Conservation (phyloP, 2,113 vertebrate genomes). For the Fukomys damarensis region DNA sequence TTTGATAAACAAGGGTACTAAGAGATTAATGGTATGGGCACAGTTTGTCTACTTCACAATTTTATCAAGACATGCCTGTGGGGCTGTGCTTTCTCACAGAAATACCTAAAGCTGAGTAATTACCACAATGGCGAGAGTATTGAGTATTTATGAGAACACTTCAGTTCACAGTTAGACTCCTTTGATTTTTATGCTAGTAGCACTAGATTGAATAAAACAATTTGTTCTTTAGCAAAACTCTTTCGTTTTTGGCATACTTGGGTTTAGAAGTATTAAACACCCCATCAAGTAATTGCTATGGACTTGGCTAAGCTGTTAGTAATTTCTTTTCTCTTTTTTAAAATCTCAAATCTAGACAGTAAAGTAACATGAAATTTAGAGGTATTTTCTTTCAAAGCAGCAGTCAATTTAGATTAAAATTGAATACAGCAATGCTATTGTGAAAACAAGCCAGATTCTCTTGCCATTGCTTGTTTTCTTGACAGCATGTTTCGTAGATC, state of each 20-base stretch:
- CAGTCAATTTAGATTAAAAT: conserved; percentile 88
- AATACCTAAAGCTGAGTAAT: conserved; percentile 55
- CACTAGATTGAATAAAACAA: conserved; percentile 60
- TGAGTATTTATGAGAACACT: neutral
- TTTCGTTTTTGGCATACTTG: conserved; percentile 74
- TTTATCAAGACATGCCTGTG: conserved; percentile 37
- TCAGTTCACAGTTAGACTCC: conserved; percentile 58
- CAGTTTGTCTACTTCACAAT: conserved; percentile 50
- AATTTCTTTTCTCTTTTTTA: conserved; percentile 78
- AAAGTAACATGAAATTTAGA: conserved; percentile 83
- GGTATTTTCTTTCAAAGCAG: conserved; percentile 86
- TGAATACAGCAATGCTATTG: conserved; percentile 79
- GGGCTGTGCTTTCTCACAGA: conserved; percentile 28
- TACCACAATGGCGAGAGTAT: neutral
- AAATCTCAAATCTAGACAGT: conserved; percentile 82
- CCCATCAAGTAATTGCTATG: conserved; percentile 79
- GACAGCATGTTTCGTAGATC: conserved; percentile 85
- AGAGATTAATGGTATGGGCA: neutral
- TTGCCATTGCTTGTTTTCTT: conserved; percentile 84
- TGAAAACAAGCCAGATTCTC: conserved; percentile 78
- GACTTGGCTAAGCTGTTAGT: conserved; percentile 77
- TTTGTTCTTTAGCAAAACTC: conserved; percentile 73
- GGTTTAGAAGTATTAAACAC: conserved; percentile 73
- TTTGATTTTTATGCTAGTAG: conserved; percentile 65
- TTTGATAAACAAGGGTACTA: conserved; percentile 53